These are phyloP conservation scores for Orthonychiurus folsomi DNA, from an alignment of 2,888 invertebrate species.

Conservation along the genomic window DNA sequence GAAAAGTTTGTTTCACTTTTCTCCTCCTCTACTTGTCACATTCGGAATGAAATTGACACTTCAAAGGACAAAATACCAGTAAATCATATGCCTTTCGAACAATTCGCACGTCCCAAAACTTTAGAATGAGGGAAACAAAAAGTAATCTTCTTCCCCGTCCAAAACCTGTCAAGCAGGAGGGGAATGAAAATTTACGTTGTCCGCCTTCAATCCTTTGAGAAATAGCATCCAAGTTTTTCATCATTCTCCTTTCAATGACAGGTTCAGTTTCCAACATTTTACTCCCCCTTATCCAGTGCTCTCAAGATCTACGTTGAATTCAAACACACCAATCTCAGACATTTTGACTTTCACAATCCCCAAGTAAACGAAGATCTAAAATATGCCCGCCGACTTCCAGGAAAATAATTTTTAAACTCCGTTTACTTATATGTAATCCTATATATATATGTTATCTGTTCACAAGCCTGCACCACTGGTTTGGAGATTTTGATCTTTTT, in stretches of 20 bases:
- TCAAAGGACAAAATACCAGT: constrained; percentile 1
- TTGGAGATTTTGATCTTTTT: no score
- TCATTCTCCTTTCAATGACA: neutral
- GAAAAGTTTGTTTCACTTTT: neutral
- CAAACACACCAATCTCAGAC: no score
- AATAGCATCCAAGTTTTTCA: neutral
- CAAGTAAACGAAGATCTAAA: no score
- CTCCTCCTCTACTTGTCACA: neutral
- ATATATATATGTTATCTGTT: no score
- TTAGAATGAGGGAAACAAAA: neutral
- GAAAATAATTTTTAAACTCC: no score
- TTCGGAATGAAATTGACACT: neutral
- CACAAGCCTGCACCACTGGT: no score
- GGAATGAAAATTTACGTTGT: neutral
- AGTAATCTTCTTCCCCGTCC: neutral
- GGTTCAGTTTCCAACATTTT: neutral
- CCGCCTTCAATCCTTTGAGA: neutral
- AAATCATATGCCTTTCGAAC: neutral
- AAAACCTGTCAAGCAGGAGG: neutral
- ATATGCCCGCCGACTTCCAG: no score
- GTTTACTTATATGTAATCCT: no score
- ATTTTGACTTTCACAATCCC: no score
- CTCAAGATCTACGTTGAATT: no score
- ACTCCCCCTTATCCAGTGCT: no score
- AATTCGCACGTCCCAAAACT: neutral